Base-by-base conservation (phyloP, 2,888 invertebrate species). In the Lasius fuliginosus region DNA sequence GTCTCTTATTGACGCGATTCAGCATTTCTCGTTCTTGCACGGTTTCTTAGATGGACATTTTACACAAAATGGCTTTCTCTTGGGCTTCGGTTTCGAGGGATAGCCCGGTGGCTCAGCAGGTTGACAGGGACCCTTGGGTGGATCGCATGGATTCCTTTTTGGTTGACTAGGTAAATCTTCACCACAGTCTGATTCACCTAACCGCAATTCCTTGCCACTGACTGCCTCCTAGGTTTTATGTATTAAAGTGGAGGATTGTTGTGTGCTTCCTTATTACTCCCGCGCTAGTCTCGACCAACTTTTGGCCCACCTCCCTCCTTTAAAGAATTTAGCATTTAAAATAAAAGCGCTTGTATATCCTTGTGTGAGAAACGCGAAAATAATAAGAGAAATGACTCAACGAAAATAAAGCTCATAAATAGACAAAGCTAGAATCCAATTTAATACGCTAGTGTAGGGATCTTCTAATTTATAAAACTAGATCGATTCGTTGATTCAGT, bases 11-110 rank as follows among this genome's bases (percentile, higher is more conserved):
- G 79, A 67, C 65, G 23, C 62, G 40, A 42, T 69, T 84, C 88
- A 90, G 86, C 92, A 93, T 71, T 91, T 90, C 81, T 90, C 89
- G 74, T 89, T 58, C 82, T 90, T 92, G 89, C 93, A 93, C 42
- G 92, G 92, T 86, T 86, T 92, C 90, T 93, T 94, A n/a, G 92
- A 88, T 15, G 94, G 93, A 60, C 93, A 94, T 84, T 92, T 92
- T 62, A 94, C 90, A 87, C 94, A 93, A 87, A 94, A 91, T 60
- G 91, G 91, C 85, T 94, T 94, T 83, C 84, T 92, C 42, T 86
- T 74, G 3, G 87, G 83, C 82, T 87, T 91, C 12, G 88, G 90
- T 83, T 92, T 93, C 12, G 87, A 1, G 12, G 77, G 93, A 85
- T 93, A 92, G 15, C 92, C 93, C 9, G 94, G 91, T 30, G 91